phyloP scores from a whole-genome alignment of 2,113 vertebrate species.

The Sarotherodon lohbergeri region DNA sequence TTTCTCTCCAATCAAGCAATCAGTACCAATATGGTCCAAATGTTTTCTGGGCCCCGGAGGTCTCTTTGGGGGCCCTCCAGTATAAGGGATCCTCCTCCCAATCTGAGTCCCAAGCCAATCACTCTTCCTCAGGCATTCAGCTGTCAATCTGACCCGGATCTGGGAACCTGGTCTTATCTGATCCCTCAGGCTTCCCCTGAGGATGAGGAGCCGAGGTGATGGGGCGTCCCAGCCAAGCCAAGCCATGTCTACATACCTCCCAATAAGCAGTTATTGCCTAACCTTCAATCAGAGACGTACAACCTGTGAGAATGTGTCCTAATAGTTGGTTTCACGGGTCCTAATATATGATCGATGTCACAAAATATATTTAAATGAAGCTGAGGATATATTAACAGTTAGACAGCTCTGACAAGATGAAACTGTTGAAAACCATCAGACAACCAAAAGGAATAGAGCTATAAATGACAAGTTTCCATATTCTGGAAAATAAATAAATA shows the following conservation, averaged over 20 bases:
- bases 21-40: slow-evolving; percentile 20
- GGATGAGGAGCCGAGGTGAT: slow-evolving; percentile 13
- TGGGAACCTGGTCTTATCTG: slow-evolving; percentile 74
- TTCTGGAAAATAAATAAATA: background rate
- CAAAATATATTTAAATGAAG: background rate
- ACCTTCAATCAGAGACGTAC: slow-evolving; percentile 4
- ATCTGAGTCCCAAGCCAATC: slow-evolving; percentile 69
- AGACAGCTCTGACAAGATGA: background rate
- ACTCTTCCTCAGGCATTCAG: slow-evolving; percentile 66
- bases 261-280: background rate
- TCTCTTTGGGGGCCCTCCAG: slow-evolving; percentile 27
- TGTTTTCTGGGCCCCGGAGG: background rate
- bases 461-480: background rate
- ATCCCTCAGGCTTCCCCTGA: slow-evolving; percentile 66
- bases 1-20: slow-evolving; percentile 16
- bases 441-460: background rate
- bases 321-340: background rate
- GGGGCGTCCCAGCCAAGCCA: slow-evolving; percentile 67
- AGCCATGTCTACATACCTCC: slow-evolving; percentile 38
- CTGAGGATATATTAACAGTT: background rate
- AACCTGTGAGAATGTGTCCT: background rate
- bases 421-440: background rate
- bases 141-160: slow-evolving; percentile 68
- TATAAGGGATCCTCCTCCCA: slow-evolving; percentile 35
- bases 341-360: background rate